Conservation (phyloP, 2,888 invertebrate genomes). For the Melieria crassipennis region DNA sequence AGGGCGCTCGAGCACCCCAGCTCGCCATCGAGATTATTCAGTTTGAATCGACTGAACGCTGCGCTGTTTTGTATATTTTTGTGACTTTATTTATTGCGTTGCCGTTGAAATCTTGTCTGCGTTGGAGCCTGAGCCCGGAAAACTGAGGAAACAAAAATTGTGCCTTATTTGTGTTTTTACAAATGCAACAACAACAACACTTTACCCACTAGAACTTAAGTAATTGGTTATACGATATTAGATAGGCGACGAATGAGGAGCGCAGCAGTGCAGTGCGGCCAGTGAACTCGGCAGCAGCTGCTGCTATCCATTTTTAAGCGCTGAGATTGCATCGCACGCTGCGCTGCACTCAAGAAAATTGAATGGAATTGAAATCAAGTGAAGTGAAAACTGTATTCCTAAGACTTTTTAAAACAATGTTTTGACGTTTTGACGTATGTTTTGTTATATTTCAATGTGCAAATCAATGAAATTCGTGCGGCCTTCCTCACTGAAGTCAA, state of each 20-base stretch:
- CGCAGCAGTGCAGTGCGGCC: no score
- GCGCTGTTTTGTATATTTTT: background rate
- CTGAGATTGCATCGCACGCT: no score
- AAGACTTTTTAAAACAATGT: conserved; percentile 51
- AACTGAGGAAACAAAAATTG: conserved; percentile 44
- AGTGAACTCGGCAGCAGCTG: no score
- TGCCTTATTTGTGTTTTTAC: conserved; percentile 44
- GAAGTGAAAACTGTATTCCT: conserved; percentile 54
- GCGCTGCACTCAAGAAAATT: no score
- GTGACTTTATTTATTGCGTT: conserved; percentile 1
- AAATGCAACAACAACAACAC: conserved; percentile 5
- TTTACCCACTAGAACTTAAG: conserved; percentile 11
- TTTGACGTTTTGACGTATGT: conserved; percentile 41
- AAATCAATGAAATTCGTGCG: no score
- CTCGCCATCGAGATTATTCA: background rate
- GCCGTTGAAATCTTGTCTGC: background rate
- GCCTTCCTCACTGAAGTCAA: no score
- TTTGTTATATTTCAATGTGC: background rate
- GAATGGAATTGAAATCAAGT: no score
- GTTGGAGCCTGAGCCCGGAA: background rate
- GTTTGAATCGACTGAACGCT: background rate
- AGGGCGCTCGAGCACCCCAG: conserved; percentile 51
- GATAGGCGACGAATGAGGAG: no score
- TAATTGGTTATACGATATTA: conserved; percentile 5
- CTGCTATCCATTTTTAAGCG: no score